Conservation (phyloP, 2,113 vertebrate species). For the Lathamus discolor region DNA sequence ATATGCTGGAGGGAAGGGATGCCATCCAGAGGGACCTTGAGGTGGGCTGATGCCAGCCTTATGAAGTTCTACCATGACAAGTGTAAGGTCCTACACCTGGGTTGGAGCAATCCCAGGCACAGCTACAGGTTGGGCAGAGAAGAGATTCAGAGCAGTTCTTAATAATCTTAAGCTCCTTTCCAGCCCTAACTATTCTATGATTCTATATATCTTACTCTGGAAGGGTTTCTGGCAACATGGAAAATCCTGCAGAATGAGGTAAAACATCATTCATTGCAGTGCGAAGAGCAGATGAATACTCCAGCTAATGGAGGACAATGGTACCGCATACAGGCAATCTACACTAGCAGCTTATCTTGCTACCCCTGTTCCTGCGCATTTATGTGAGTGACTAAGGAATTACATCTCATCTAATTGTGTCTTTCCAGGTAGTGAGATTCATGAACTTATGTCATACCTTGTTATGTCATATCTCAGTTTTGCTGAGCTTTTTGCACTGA, state of each 20-base stretch:
- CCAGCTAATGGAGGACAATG: background rate
- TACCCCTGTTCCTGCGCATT: background rate
- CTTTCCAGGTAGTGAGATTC: background rate
- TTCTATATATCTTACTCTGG: background rate
- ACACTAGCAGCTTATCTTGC: background rate
- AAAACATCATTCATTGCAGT: background rate
- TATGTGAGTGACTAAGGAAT: background rate
- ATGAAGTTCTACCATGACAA: no score
- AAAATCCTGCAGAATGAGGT: background rate
- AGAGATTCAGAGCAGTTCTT: no score
- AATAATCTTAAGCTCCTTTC: no score
- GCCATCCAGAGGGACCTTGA: no score
- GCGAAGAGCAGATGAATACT: background rate
- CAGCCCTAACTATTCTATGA: no score
- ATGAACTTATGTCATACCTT: background rate
- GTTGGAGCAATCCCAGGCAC: no score
- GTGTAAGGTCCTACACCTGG: no score
- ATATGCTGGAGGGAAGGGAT: no score
- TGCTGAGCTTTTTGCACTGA: background rate
- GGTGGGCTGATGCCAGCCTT: no score
- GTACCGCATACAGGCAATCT: background rate
- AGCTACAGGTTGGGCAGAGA: no score
- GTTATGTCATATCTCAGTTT: background rate
- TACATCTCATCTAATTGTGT: background rate
- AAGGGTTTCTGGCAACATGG: background rate